Evolutionary conservation across 2,888 invertebrate species (phyloP).

Genomic region (Meteorus colon): DNA sequence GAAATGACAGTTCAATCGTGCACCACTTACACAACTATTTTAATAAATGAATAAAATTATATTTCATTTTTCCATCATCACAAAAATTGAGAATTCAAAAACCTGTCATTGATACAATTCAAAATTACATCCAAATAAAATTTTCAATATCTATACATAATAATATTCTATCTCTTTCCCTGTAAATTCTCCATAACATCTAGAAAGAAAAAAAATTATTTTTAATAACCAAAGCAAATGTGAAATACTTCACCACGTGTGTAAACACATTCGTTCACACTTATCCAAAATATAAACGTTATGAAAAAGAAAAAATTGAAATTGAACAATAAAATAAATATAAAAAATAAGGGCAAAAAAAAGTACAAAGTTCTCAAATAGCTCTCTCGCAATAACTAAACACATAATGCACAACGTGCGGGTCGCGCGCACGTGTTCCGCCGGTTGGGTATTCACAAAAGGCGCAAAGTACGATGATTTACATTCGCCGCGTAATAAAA

Average conservation of each 20-base stretch:
- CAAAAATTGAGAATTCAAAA: too few relatives aligned
- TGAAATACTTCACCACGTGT: neutral
- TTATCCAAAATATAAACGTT: neutral
- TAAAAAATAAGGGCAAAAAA: constrained; percentile 9
- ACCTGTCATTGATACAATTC: too few relatives aligned
- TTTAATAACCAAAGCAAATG: neutral
- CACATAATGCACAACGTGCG: constrained; percentile 6
- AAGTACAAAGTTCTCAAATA: constrained; percentile 19
- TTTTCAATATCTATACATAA: too few relatives aligned
- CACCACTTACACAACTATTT: too few relatives aligned
- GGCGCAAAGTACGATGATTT: constrained; percentile 58
- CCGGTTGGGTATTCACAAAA: constrained; percentile 43
- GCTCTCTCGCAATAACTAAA: constrained; percentile 15
- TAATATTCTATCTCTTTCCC: too few relatives aligned
- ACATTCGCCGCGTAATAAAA: constrained; percentile 60
- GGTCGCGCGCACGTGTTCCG: constrained; percentile 37
- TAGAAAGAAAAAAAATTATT: neutral
- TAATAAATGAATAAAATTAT: too few relatives aligned
- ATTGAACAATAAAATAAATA: constrained; percentile 20
- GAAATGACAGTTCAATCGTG: too few relatives aligned
- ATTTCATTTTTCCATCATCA: too few relatives aligned
- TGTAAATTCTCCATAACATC: neutral
- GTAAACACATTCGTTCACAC: neutral
- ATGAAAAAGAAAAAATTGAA: constrained; percentile 19
- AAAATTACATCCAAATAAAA: too few relatives aligned